phyloP scores from a whole-genome alignment of 2,888 invertebrate species.

The Trachelus tabidus region DNA sequence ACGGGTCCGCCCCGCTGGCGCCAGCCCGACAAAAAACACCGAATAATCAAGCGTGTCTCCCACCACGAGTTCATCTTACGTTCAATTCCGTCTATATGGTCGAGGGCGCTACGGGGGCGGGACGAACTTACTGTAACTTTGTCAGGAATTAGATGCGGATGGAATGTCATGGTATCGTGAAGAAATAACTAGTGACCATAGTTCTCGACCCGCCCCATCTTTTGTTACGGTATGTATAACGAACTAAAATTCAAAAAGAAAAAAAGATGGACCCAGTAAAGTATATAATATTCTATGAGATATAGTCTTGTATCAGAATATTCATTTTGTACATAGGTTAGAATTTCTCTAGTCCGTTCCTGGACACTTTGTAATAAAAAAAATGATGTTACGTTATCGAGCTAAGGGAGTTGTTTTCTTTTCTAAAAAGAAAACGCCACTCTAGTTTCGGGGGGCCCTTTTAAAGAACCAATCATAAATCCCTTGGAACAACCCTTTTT shows the following conservation, averaged over 20 bases:
- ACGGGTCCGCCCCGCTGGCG: slow-evolving; percentile 44
- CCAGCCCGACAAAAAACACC: slow-evolving; percentile 46
- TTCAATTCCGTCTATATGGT: neutral
- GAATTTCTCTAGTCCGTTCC: neutral
- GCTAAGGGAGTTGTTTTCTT: neutral
- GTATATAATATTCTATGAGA: neutral
- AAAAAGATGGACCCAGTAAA: neutral
- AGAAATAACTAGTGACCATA: neutral
- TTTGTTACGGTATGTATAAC: neutral
- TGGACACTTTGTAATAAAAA: neutral
- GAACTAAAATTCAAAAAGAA: neutral
- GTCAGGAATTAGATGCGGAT: slow-evolving; percentile 8
- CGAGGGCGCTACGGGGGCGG: neutral
- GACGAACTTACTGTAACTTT: neutral
- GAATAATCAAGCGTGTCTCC: slow-evolving; percentile 49
- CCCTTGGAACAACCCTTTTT: slow-evolving; percentile 22
- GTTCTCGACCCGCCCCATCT: neutral
- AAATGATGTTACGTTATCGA: neutral
- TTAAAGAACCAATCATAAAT: slow-evolving; percentile 26
- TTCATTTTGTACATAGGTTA: neutral
- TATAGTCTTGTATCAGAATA: neutral
- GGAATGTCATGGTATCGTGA: neutral
- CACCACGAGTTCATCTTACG: neutral
- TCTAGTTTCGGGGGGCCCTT: slow-evolving; percentile 17
- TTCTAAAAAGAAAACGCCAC: slow-evolving; percentile 18